phyloP scores from a whole-genome alignment of 1,140 invertebrate species.

The Leptoteleia sp. region DNA sequence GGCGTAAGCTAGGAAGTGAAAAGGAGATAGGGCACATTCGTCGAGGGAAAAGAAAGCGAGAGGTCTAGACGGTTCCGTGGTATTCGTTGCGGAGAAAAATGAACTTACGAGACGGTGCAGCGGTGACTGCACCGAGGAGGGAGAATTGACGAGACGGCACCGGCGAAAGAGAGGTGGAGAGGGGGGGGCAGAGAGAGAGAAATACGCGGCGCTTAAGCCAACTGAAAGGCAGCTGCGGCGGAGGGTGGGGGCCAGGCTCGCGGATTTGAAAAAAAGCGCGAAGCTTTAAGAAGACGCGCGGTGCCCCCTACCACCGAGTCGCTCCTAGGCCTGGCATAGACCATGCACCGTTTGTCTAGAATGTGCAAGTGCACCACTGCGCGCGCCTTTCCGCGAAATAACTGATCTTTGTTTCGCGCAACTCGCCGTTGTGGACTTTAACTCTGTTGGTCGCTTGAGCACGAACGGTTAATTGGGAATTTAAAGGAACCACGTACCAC shows the following conservation, averaged over 20 bases:
- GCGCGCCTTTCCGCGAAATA: slow-evolving; percentile 14
- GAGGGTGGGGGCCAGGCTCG: slow-evolving; percentile 68
- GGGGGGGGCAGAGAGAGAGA: slow-evolving; percentile 48
- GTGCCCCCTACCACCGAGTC: slow-evolving; percentile 78
- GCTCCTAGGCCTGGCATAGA: slow-evolving; percentile 77
- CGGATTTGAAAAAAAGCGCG: slow-evolving; percentile 80
- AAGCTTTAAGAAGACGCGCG: slow-evolving; percentile 80
- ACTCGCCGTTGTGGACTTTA: not conserved
- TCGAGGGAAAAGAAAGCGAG: no score
- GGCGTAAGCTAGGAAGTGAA: no score
- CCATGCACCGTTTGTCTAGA: slow-evolving; percentile 67
- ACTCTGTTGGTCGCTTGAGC: slow-evolving; percentile 8
- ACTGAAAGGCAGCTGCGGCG: slow-evolving; percentile 37
- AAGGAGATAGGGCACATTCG: no score
- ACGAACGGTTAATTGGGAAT: no score
- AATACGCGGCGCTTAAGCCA: slow-evolving; percentile 38
- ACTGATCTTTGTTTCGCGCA: not conserved
- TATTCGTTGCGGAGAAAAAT: no score
- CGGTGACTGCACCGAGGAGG: slow-evolving; percentile 59
- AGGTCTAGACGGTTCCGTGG: no score
- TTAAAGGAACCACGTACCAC: no score
- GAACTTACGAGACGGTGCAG: slow-evolving; percentile 53
- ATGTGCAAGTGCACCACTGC: slow-evolving; percentile 38
- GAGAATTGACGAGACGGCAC: slow-evolving; percentile 21
- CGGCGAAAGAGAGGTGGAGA: no score